Evolutionary conservation across 2,113 vertebrate species (phyloP).

Genomic region (Scartelaos histophorus): DNA sequence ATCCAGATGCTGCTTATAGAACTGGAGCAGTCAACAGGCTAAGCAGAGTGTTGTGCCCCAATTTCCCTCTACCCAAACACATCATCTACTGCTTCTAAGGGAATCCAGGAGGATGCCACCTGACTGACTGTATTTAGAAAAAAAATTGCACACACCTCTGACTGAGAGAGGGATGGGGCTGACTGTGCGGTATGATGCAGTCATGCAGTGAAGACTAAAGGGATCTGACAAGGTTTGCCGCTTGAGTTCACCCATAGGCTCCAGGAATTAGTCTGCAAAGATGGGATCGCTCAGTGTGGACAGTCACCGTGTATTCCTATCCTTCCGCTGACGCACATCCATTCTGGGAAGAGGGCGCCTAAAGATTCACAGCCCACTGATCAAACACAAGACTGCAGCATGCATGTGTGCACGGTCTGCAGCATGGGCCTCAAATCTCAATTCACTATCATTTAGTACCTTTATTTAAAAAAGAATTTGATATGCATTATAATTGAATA

Average conservation of each 20-base stretch:
- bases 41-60: too few species aligned
- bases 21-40: too few species aligned
- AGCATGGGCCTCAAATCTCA: conserved; percentile 29
- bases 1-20: too few species aligned
- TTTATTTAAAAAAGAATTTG: conserved; percentile 5
- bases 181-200: conserved; percentile 37
- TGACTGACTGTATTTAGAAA: neutral
- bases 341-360: conserved; percentile 48
- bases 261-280: conserved; percentile 14
- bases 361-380: conserved; percentile 42
- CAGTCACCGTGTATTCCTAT: conserved; percentile 36
- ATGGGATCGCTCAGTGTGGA: conserved; percentile 28
- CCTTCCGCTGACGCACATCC: conserved; percentile 39
- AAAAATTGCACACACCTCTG: conserved; percentile 35
- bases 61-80: too few species aligned
- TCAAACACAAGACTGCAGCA: conserved; percentile 25
- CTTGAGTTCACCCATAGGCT: conserved; percentile 19
- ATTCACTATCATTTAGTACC: conserved; percentile 32
- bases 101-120: too few species aligned
- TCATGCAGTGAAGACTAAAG: conserved; percentile 38
- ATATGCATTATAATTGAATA: conserved; percentile 21
- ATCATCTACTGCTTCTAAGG: too few species aligned
- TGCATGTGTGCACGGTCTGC: conserved; percentile 11
- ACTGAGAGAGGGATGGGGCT: conserved; percentile 42
- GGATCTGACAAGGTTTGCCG: conserved; percentile 23